A percentile compares a stretch with the other conserved stretches of the same genome.
Evolutionary conservation across 2,888 invertebrate genomes (phyloP).

Genomic region (Sympetrum striolatum): DNA sequence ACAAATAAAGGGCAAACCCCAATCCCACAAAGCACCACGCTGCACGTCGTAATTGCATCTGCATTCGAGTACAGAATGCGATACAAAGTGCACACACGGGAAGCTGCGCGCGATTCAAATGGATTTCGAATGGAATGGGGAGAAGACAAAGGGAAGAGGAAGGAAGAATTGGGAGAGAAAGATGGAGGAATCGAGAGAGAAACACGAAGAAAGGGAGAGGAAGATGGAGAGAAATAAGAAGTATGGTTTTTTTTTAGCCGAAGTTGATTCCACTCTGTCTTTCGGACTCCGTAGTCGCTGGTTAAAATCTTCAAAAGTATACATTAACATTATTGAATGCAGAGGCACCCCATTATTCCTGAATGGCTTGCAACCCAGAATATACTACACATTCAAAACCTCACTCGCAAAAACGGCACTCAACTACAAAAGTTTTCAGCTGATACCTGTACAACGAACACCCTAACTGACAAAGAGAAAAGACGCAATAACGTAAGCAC

Average conservation of each 20-base stretch:
- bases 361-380: no score
- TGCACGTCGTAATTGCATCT: slow-evolving; percentile 42
- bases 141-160: neutral
- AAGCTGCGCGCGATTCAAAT: slow-evolving; percentile 34
- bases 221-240: neutral
- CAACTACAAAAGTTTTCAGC: no score
- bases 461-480: no score
- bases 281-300: no score
- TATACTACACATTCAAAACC: no score
- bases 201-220: slow-evolving; percentile 41
- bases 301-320: no score
- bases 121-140: slow-evolving; percentile 28
- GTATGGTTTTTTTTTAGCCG: neutral
- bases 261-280: no score
- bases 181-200: neutral
- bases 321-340: no score
- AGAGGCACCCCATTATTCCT: no score
- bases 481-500: no score
- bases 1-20: slow-evolving; percentile 37
- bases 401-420: no score
- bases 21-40: slow-evolving; percentile 43
- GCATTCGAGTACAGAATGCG: slow-evolving; percentile 39
- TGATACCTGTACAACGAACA: no score
- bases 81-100: slow-evolving; percentile 40
- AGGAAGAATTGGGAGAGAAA: slow-evolving; percentile 17